phyloP scores from a whole-genome alignment of 2,797 vertebrate species.

The Sebastes vulpes region DNA sequence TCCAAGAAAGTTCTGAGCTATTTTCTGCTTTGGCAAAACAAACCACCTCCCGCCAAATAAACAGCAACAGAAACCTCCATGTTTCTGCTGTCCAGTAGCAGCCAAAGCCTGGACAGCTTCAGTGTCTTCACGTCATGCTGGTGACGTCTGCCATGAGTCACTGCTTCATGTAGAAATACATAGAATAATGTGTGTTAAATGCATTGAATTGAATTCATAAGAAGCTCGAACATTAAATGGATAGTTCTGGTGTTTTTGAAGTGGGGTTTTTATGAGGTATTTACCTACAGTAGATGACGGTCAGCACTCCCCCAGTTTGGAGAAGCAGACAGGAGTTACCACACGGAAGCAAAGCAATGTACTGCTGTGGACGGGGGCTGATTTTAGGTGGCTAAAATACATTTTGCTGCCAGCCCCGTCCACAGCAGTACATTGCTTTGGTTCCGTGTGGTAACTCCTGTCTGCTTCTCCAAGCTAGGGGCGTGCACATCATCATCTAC shows the following conservation, averaged over 20 bases:
- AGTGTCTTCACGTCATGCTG: constrained; percentile 23
- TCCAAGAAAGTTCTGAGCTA: constrained; percentile 58
- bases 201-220: not conserved
- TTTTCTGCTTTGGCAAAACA: constrained; percentile 73
- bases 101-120: constrained; percentile 31
- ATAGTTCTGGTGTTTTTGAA: too few species aligned
- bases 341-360: too few species aligned
- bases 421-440: too few species aligned
- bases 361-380: too few species aligned
- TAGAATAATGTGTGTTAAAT: not conserved
- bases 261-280: too few species aligned
- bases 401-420: too few species aligned
- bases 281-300: too few species aligned
- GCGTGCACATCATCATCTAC: fast-evolving
- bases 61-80: constrained; percentile 63
- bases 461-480: too few species aligned
- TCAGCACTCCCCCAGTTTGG: too few species aligned
- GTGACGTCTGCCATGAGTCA: constrained; percentile 5
- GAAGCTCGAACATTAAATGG: not conserved
- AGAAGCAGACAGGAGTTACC: too few species aligned
- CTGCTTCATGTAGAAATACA: not conserved
- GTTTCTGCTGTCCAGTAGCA: constrained; percentile 26
- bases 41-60: constrained; percentile 49
- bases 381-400: too few species aligned
- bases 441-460: too few species aligned